Conservation (phyloP, 1,140 invertebrate genomes). For the Chelonus insularis region DNA sequence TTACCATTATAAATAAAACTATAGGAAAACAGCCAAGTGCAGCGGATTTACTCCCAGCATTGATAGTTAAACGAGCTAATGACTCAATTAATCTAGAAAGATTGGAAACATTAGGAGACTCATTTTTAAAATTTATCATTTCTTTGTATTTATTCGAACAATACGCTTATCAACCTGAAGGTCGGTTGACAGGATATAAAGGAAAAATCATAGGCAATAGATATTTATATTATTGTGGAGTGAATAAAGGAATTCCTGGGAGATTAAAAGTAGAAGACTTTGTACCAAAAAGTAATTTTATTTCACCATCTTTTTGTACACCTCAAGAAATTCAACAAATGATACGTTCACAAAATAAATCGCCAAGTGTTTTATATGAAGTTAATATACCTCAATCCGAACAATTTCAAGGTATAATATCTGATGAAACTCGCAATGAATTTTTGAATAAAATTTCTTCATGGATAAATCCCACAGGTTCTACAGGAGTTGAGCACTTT, state of each 20-base stretch:
- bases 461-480: slow-evolving; percentile 40
- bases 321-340: slow-evolving; percentile 36
- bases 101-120: slow-evolving; percentile 85
- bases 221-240: slow-evolving; percentile 73
- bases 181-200: slow-evolving; percentile 76
- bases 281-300: slow-evolving; percentile 68
- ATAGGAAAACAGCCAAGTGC: slow-evolving; percentile 32
- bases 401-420: slow-evolving; percentile 52
- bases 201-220: slow-evolving; percentile 79
- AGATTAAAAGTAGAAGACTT: slow-evolving; percentile 69
- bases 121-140: slow-evolving; percentile 81
- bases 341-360: slow-evolving; percentile 41
- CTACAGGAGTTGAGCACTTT: slow-evolving; percentile 54
- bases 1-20: slow-evolving; percentile 14
- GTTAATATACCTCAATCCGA: slow-evolving; percentile 52
- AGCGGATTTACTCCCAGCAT: slow-evolving; percentile 56
- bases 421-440: slow-evolving; percentile 24
- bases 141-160: slow-evolving; percentile 74
- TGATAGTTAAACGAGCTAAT: slow-evolving; percentile 71
- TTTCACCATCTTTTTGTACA: slow-evolving; percentile 65
- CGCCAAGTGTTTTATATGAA: slow-evolving; percentile 56
- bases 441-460: slow-evolving; percentile 36
- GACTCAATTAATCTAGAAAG: slow-evolving; percentile 85
- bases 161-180: slow-evolving; percentile 74
- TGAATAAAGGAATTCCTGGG: slow-evolving; percentile 60